phyloP scores from a whole-genome alignment of 2,113 vertebrate genomes.

The Sciurus niger region DNA sequence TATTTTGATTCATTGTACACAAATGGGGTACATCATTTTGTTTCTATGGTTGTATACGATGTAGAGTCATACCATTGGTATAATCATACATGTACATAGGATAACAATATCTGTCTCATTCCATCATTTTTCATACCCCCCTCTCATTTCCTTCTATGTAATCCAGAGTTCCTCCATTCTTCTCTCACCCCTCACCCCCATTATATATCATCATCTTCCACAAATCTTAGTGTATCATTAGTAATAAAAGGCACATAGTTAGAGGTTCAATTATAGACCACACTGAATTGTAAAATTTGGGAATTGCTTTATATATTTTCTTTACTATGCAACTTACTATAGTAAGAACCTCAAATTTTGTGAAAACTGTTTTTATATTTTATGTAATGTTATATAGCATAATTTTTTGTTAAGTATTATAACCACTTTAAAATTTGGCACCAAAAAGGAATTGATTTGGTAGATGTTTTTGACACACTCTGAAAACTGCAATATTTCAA shows the following conservation, averaged over 20 bases:
- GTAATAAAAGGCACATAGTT: conserved; percentile 8
- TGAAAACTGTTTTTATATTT: conserved; percentile 29
- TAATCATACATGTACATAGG: too few relatives aligned
- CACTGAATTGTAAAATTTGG: conserved; percentile 37
- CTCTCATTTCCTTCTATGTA: too few relatives aligned
- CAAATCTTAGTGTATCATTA: conserved; percentile 23
- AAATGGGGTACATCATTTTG: too few relatives aligned
- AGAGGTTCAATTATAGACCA: conserved; percentile 23
- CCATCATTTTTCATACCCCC: too few relatives aligned
- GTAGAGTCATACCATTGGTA: too few relatives aligned
- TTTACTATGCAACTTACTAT: conserved; percentile 29
- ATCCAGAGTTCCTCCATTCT: too few relatives aligned
- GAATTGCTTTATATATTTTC: conserved; percentile 20
- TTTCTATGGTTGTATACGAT: too few relatives aligned
- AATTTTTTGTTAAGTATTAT: conserved; percentile 57
- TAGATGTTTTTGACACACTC: conserved; percentile 68
- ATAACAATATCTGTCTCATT: too few relatives aligned
- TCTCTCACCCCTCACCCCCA: too few relatives aligned
- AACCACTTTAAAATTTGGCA: conserved; percentile 51
- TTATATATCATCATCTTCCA: too few relatives aligned
- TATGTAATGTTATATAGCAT: conserved; percentile 53
- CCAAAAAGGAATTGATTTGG: conserved; percentile 66
- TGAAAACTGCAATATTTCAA: conserved; percentile 66
- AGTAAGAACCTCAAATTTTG: conserved; percentile 57
- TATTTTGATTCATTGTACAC: too few relatives aligned